Evolutionary conservation across 2,888 invertebrate genomes (phyloP).

Genomic region (Sialis lutaria): DNA sequence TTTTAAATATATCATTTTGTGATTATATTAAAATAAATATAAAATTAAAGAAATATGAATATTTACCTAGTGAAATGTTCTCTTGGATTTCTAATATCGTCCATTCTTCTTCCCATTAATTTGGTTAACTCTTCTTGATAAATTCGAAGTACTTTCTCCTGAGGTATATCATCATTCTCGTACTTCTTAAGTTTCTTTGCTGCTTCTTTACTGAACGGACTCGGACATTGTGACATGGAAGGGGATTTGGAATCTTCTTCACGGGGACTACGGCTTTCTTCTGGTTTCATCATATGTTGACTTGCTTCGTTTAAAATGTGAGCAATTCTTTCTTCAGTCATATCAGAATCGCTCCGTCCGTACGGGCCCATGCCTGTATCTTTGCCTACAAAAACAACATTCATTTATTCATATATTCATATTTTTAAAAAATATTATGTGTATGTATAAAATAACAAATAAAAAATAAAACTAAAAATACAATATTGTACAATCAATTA

Average conservation of each 20-base stretch:
- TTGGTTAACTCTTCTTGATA: constrained; percentile 92
- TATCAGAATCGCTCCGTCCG: constrained; percentile 53
- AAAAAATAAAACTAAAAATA: too few relatives aligned
- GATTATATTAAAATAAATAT: background rate
- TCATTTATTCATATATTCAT: background rate
- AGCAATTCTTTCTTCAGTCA: constrained; percentile 81
- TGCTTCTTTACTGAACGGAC: constrained; percentile 61
- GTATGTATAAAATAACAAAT: background rate
- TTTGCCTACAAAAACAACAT: constrained; percentile 44
- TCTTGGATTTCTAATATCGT: constrained; percentile 55
- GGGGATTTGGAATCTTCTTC: constrained; percentile 71
- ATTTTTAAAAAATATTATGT: background rate
- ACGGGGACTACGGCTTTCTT: constrained; percentile 42
- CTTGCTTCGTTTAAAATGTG: constrained; percentile 89
- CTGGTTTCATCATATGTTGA: constrained; percentile 74
- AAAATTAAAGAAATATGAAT: constrained; percentile 2
- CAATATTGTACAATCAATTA: too few relatives aligned
- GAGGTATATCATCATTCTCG: constrained; percentile 88
- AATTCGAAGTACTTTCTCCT: constrained; percentile 87
- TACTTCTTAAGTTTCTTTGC: constrained; percentile 66
- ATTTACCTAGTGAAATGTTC: constrained; percentile 67
- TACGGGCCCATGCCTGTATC: constrained; percentile 68
- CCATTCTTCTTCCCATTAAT: constrained; percentile 65
- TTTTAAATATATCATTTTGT: background rate
- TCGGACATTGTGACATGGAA: constrained; percentile 55